Evolutionary conservation across 1,140 invertebrate genomes (phyloP), one percentile per base, ranked within the genome.

Genomic region (Drosophila mojavensis): DNA sequence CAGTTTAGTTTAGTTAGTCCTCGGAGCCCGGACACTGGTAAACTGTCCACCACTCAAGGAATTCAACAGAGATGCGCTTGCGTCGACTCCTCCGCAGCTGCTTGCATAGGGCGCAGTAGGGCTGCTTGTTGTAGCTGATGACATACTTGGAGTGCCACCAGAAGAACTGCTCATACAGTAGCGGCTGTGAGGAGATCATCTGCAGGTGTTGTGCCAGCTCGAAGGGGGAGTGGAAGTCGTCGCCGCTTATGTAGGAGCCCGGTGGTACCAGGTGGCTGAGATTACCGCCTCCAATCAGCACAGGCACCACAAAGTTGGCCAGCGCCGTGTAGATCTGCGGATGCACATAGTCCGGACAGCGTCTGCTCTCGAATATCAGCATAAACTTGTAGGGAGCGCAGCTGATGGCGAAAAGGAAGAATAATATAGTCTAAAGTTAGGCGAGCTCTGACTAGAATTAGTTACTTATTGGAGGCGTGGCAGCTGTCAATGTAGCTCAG

Each of bases 111-210:
- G n/a, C 13, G 15, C 83, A 88, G 24, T 78, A 84, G 30, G 83
- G 77, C 10, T 65, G 41, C 3, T 7, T 51, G 1, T 26, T 39
- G 6, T 26, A 13, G 5, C 75, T 33, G 5, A 89, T 15, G 20
- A 48, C 51, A 43, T 89, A 88, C 15, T 61, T 17, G n/a, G 62
- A 26, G 17, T 78, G 83, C 83, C 83, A 88, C 79, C 73, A 84
- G n/a, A 89, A 88, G 39, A 43, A 89, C 28, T 68, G 15, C 7
- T 51, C 41, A 11, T 86, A 85, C 2, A 51, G 26, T 15, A 61
- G 28, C 5, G 62, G 26, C 0, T 36, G 20, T 0, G 2, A 9
- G 1, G 20, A 6, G 0, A 89, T 9, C 2, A 11, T 13, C 11
- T 30, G 10, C 0, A 88, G 24, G 36, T 72, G 36, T 2, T 13